Percentiles rank a stretch among this genome's conserved stretches.
phyloP scores from a whole-genome alignment of 92 coral and sea anemone species.

The Parazoanthus swiftii region DNA sequence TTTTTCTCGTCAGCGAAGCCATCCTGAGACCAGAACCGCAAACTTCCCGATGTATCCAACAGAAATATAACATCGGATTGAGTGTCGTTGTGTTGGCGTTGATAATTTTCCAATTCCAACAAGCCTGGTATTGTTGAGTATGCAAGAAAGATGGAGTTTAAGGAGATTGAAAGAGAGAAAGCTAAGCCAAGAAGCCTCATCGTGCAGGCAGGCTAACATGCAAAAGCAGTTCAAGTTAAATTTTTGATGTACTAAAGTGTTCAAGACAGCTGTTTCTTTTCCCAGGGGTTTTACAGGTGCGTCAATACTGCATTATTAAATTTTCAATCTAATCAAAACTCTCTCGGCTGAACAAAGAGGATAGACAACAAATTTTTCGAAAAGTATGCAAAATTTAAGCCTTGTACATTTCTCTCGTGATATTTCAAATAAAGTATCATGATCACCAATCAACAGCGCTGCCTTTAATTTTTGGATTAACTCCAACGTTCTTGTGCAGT shows the following conservation, averaged over 20 bases:
- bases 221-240: neutral
- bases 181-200: neutral
- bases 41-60: conserved; percentile 89
- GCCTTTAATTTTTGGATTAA: too few species aligned
- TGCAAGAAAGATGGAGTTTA: neutral
- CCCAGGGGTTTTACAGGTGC: conserved; percentile 27
- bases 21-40: conserved; percentile 59
- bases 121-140: conserved; percentile 56
- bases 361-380: neutral
- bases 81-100: conserved; percentile 72
- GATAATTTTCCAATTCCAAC: conserved; percentile 66
- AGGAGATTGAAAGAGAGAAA: neutral
- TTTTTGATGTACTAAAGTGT: neutral
- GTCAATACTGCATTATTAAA: neutral
- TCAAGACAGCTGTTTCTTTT: conserved; percentile 18
- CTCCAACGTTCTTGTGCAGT: too few species aligned
- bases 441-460: too few species aligned
- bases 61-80: conserved; percentile 88
- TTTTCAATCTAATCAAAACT: neutral
- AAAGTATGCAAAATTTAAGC: neutral
- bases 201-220: neutral
- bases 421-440: neutral
- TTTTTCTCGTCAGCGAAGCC: conserved; percentile 94
- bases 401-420: neutral
- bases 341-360: conserved; percentile 29